These are phyloP conservation scores for Mactromeris polynyma DNA, from an alignment of 2,888 invertebrate genomes.

Conservation along the genomic window DNA sequence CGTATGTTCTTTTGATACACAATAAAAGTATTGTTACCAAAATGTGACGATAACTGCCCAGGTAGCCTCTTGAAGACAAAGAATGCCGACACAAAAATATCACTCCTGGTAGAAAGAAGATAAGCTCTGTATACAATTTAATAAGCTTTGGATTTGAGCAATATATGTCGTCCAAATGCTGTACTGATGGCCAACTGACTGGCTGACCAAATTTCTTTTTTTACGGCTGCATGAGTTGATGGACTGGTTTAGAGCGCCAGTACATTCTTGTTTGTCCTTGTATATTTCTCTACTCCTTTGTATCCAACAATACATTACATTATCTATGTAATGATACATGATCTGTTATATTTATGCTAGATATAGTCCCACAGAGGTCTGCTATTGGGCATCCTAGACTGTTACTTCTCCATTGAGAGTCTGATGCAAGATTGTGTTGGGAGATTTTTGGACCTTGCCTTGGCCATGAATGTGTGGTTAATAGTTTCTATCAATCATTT, in stretches of 20 bases:
- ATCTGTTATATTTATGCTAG: not conserved
- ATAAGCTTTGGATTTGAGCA: not conserved
- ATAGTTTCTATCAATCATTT: not conserved
- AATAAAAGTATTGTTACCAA: no score
- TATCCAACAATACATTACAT: not conserved
- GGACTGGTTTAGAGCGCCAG: not conserved
- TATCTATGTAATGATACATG: not conserved
- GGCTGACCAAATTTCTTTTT: not conserved
- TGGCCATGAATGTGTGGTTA: not conserved
- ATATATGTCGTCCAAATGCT: not conserved
- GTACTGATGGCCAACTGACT: not conserved
- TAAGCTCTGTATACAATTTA: not conserved
- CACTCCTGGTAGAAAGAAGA: not conserved
- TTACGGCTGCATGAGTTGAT: no score
- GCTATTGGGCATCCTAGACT: not conserved
- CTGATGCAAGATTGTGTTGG: not conserved
- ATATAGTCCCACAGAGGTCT: not conserved
- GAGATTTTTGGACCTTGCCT: not conserved
- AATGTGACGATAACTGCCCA: no score
- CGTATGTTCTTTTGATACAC: not conserved
- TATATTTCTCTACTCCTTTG: not conserved
- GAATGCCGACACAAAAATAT: not conserved
- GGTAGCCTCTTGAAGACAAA: not conserved
- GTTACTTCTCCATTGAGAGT: not conserved
- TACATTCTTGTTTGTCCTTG: not conserved